Conservation (phyloP, 2,113 vertebrate species). For the Semnornis frantzii region DNA sequence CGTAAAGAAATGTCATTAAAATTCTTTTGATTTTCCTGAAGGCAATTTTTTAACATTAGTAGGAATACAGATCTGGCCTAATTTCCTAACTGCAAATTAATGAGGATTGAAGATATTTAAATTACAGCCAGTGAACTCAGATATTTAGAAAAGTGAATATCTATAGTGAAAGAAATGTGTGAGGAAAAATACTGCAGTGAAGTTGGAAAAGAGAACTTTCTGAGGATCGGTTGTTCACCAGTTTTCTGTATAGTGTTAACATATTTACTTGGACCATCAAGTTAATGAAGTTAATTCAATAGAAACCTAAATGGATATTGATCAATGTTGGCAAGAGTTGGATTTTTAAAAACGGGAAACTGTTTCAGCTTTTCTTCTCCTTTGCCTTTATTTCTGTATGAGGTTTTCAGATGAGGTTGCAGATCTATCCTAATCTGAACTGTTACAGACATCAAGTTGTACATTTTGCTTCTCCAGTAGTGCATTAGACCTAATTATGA, state of each 20-base stretch:
- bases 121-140: constrained; percentile 52
- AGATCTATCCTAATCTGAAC: neutral
- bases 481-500: neutral
- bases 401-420: neutral
- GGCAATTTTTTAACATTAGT: constrained; percentile 56
- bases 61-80: constrained; percentile 65
- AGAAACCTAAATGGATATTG: neutral
- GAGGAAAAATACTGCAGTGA: constrained; percentile 40
- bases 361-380: neutral
- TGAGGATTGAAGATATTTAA: constrained; percentile 65
- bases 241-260: neutral
- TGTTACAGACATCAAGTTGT: neutral
- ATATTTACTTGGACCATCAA: neutral
- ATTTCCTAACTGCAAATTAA: constrained; percentile 69
- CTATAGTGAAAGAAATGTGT: neutral
- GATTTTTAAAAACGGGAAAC: neutral
- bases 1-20: constrained; percentile 70
- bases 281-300: neutral
- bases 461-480: neutral
- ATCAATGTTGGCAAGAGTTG: neutral
- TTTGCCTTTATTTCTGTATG: neutral
- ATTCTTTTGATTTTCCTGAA: constrained; percentile 71
- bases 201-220: constrained; percentile 19
- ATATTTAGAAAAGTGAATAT: constrained; percentile 41
- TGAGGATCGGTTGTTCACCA: rapidly evolving